Conservation (phyloP, 2,888 invertebrate genomes). For the Petrolisthes cinctipes region DNA sequence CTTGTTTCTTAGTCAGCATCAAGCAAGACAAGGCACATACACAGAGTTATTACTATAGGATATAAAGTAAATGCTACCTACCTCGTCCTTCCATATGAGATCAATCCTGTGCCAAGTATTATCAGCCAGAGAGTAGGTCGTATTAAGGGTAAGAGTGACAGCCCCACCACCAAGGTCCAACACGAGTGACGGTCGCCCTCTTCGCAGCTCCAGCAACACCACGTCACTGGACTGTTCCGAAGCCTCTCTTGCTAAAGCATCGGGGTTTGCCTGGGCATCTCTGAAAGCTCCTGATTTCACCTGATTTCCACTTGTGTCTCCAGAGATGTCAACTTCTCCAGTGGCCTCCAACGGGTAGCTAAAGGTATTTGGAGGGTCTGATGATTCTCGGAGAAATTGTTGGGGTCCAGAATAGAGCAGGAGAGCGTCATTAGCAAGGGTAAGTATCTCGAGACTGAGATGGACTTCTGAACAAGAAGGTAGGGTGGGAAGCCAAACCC, state of each 20-base stretch:
- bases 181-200: constrained; percentile 85
- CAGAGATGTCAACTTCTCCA: neutral
- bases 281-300: too few relatives aligned
- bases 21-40: too few relatives aligned
- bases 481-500: constrained; percentile 90
- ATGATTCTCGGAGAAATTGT: neutral
- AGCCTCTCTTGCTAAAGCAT: too few relatives aligned
- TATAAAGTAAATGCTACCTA: constrained; percentile 66
- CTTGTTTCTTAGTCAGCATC: neutral
- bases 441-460: constrained; percentile 84
- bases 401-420: constrained; percentile 78
- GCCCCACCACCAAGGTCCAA: constrained; percentile 91
- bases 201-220: constrained; percentile 72
- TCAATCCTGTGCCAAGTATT: constrained; percentile 90
- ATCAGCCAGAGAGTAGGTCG: constrained; percentile 77
- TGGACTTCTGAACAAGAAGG: constrained; percentile 87
- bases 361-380: neutral
- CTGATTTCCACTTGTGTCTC: too few relatives aligned
- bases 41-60: too few relatives aligned
- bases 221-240: neutral
- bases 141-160: constrained; percentile 75
- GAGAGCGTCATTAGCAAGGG: constrained; percentile 82
- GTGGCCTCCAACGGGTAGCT: too few relatives aligned
- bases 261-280: too few relatives aligned
- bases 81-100: constrained; percentile 76